These are phyloP conservation scores for Esox masquinongy DNA, from an alignment of 2,797 vertebrate species.

Conservation along the genomic window DNA sequence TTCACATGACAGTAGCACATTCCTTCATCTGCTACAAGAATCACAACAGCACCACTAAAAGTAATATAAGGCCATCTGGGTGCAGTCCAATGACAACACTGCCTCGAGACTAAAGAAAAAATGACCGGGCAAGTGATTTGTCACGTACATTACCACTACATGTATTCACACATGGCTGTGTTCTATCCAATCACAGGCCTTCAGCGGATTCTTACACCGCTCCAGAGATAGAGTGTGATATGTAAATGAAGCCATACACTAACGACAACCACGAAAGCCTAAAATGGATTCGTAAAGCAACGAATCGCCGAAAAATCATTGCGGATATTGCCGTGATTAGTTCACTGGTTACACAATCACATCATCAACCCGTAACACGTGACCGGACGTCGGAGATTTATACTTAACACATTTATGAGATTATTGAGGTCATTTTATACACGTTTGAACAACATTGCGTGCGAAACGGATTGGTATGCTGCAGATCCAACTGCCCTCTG, in stretches of 20 bases:
- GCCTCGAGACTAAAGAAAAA: background rate
- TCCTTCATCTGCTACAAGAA: constrained; percentile 1
- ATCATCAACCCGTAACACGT: constrained; percentile 63
- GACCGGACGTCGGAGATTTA: constrained; percentile 55
- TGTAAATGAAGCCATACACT: too few relatives aligned
- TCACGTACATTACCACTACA: background rate
- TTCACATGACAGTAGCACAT: background rate
- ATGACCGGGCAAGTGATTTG: background rate
- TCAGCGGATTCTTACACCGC: too few relatives aligned
- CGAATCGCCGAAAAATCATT: background rate
- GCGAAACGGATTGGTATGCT: constrained; percentile 70
- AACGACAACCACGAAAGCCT: too few relatives aligned
- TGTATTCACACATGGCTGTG: background rate
- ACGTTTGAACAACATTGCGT: constrained; percentile 76
- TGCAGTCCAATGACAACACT: background rate
- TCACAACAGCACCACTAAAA: background rate
- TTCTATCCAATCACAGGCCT: too few relatives aligned
- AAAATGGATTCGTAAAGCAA: background rate
- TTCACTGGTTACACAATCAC: background rate
- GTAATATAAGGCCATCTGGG: background rate
- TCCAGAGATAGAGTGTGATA: too few relatives aligned
- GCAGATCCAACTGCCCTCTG: constrained; percentile 76
- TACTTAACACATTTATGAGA: constrained; percentile 71
- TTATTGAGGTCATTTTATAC: constrained; percentile 70
- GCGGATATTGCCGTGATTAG: background rate